A percentile compares a stretch with the other conserved stretches of the same genome.
Evolutionary conservation across 2,888 invertebrate genomes (phyloP).

Genomic region (Aspidiotus destructor): DNA sequence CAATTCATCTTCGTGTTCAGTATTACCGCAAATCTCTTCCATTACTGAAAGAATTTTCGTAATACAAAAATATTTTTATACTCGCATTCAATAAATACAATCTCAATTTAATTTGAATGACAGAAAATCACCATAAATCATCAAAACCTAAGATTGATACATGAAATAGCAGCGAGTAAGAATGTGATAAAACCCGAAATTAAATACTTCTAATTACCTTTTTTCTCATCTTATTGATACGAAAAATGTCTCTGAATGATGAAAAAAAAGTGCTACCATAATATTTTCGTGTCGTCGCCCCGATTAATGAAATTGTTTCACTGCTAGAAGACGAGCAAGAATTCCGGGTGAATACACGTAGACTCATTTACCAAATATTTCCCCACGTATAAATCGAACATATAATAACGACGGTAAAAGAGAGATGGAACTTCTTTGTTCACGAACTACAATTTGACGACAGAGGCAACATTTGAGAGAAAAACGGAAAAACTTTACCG

Average conservation of each 20-base stretch:
- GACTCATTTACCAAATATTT: constrained; percentile 5
- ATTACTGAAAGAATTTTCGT: background rate
- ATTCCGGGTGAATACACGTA: background rate
- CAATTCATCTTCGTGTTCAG: background rate
- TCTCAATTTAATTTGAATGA: background rate
- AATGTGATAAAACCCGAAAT: background rate
- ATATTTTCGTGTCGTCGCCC: background rate
- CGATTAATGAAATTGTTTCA: background rate
- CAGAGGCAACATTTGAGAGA: too few relatives aligned
- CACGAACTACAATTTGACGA: too few relatives aligned
- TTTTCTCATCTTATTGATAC: background rate
- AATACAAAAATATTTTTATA: too few relatives aligned
- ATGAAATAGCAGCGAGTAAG: background rate
- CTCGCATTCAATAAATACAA: background rate
- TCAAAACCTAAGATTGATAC: background rate
- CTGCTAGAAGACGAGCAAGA: background rate
- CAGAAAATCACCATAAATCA: background rate
- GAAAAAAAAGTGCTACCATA: background rate
- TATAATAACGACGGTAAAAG: too few relatives aligned
- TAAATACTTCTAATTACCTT: background rate
- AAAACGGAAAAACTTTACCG: too few relatives aligned
- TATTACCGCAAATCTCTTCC: background rate
- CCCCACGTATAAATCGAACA: too few relatives aligned
- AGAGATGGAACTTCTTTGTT: too few relatives aligned
- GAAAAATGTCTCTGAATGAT: background rate